Percentiles rank a stretch among this genome's conserved stretches.
Conservation (phyloP, 2,797 vertebrate genomes). For the Hafferia zeledoni region DNA sequence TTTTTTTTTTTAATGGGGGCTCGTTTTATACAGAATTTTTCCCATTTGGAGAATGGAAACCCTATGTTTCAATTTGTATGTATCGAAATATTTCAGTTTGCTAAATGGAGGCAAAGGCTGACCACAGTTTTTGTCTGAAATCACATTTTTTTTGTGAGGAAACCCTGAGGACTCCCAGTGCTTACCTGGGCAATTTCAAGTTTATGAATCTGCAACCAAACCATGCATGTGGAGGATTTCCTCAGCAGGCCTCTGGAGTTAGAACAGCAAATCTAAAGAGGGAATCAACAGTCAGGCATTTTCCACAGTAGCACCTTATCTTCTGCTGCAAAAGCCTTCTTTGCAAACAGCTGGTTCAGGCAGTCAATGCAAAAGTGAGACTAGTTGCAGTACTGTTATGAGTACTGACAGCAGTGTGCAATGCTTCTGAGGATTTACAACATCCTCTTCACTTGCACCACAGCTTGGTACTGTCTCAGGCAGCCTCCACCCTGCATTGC, state of each 20-base stretch:
- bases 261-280: background rate
- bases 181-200: background rate
- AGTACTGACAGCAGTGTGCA: background rate
- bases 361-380: background rate
- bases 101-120: background rate
- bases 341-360: background rate
- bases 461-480: background rate
- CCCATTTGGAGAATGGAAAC: background rate
- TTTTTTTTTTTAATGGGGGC: background rate
- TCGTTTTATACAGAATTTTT: background rate
- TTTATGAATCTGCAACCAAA: background rate
- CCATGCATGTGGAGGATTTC: background rate
- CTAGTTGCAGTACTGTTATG: rapidly evolving
- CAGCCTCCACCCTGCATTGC: background rate
- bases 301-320: background rate
- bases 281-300: background rate
- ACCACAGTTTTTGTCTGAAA: background rate
- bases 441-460: background rate
- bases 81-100: background rate
- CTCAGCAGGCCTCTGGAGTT: background rate
- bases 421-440: background rate
- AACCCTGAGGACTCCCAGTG: background rate
- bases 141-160: background rate
- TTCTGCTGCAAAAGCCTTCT: background rate
- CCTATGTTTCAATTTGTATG: background rate